Evolutionary conservation across 2,797 vertebrate genomes (phyloP), one percentile per base, ranked within the genome.

Genomic region (Myotis myotis): DNA sequence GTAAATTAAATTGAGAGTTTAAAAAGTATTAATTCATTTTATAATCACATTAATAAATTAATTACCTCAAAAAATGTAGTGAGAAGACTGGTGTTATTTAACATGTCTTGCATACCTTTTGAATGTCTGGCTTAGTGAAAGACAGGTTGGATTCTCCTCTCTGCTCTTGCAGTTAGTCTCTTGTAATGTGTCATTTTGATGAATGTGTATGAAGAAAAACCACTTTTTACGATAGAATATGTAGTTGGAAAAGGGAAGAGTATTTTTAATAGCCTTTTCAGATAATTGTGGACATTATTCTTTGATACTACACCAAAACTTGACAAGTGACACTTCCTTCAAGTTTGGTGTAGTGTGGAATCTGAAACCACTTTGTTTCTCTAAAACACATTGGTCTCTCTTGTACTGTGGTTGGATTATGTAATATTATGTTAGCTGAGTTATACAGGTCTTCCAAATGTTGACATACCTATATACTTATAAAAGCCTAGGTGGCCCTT

Each of bases 1-100:
- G 47, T 23, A 81, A 30, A 75, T 87, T 72, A 79, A 95, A 78
- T 19, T 49, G 80, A 95, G 72, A 85, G 81, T 28, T 47, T 72
- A 1, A n/a, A 38, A 72, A 80, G 33, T 33, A 68, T 30, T 83
- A 30, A 57, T 86, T 92, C 17, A 41, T 71, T 89, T 79, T 51
- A 38, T 80, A 84, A 71, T 70, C n/a, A 53, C n/a, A 12, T 57
- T 49, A 62, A 49, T n/a, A 47, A 68, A 81, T 78, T 60, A 81
- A 3, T 93, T 71, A 74, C 38, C 89, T 72, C 71, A 60, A 44
- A 70, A 89, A 85, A 41, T 41, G 9, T 5, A 47, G 23, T 22
- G 41, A 66, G 74, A 86, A 68, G 66, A 62, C 64, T 55, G 6
- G 25, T 49, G 38, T 79, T 86, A 19, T 86, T 74, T 74, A 88